phyloP scores from a whole-genome alignment of 1,140 invertebrate species.

The Parapsyche elsis region DNA sequence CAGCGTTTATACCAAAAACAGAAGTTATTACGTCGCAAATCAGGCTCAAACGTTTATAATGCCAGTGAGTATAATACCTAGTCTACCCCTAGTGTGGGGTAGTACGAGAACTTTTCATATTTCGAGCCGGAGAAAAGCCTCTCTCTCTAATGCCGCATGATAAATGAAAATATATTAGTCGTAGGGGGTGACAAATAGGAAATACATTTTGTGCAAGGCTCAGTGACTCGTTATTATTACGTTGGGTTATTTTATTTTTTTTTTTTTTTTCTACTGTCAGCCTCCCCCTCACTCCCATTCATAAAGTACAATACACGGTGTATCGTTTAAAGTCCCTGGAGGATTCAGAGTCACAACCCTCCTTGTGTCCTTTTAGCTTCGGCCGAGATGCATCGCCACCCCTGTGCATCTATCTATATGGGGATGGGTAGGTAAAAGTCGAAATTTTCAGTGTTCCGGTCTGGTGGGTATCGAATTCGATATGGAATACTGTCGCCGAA shows the following conservation, averaged over 20 bases:
- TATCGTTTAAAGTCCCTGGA: slow-evolving; percentile 21
- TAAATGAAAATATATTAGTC: slow-evolving; percentile 36
- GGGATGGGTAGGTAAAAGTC: not conserved
- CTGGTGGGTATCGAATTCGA: not conserved
- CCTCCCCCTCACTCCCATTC: not conserved
- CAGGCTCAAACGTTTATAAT: not conserved
- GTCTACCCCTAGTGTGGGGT: not conserved
- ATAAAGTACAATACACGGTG: slow-evolving; percentile 42
- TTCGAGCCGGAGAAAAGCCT: not conserved
- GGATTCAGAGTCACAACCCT: not conserved
- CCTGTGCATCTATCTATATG: not conserved
- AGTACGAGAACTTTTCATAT: slow-evolving; percentile 22
- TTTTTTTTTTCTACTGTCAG: not conserved
- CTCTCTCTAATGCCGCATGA: not conserved
- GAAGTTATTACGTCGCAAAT: slow-evolving; percentile 5
- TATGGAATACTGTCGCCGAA: not conserved
- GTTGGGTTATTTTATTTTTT: not conserved
- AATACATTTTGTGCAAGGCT: slow-evolving; percentile 25
- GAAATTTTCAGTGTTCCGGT: not conserved
- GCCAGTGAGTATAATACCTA: not conserved
- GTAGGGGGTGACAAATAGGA: slow-evolving; percentile 33
- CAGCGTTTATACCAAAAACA: not conserved
- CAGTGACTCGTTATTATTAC: not conserved
- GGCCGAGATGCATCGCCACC: not conserved
- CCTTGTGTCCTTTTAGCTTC: not conserved